phyloP scores from a whole-genome alignment of 1,140 invertebrate genomes.

The Dendrolimus punctatus region DNA sequence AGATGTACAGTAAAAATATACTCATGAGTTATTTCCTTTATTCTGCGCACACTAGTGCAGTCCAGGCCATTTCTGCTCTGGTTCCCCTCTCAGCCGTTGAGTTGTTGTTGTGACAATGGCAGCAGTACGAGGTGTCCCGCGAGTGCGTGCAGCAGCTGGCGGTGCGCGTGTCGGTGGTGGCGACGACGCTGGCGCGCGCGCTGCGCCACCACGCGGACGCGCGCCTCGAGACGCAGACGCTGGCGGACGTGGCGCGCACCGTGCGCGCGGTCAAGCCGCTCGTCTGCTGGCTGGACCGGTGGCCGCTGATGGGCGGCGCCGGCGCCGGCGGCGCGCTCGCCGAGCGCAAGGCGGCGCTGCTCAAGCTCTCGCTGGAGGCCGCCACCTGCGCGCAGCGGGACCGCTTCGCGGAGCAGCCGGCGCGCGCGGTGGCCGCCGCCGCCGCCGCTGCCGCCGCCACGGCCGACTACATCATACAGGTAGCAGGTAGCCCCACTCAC shows the following conservation, averaged over 20 bases:
- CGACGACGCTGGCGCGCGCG: slow-evolving; percentile 84
- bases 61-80: too few relatives aligned
- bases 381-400: slow-evolving; percentile 90
- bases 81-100: too few relatives aligned
- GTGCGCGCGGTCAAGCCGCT: slow-evolving; percentile 89
- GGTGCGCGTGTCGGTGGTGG: slow-evolving; percentile 86
- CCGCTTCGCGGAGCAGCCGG: slow-evolving; percentile 86
- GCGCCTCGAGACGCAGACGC: slow-evolving; percentile 83
- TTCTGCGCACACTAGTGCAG: too few relatives aligned
- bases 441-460: slow-evolving; percentile 82
- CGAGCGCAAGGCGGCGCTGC: slow-evolving; percentile 80
- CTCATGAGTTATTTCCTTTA: too few relatives aligned
- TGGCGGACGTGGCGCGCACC: slow-evolving; percentile 88
- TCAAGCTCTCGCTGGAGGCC: slow-evolving; percentile 87
- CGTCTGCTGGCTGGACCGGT: slow-evolving; percentile 90
- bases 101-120: too few relatives aligned
- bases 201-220: slow-evolving; percentile 74
- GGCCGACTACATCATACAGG: slow-evolving; percentile 90
- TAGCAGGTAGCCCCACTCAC: neutral
- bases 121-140: slow-evolving; percentile 92
- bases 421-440: slow-evolving; percentile 79
- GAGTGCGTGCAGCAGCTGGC: slow-evolving; percentile 93
- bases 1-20: too few relatives aligned
- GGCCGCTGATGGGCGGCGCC: slow-evolving; percentile 39
- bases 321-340: slow-evolving; percentile 67